Conservation (phyloP, 2,797 vertebrate genomes). For the Falco berigora region DNA sequence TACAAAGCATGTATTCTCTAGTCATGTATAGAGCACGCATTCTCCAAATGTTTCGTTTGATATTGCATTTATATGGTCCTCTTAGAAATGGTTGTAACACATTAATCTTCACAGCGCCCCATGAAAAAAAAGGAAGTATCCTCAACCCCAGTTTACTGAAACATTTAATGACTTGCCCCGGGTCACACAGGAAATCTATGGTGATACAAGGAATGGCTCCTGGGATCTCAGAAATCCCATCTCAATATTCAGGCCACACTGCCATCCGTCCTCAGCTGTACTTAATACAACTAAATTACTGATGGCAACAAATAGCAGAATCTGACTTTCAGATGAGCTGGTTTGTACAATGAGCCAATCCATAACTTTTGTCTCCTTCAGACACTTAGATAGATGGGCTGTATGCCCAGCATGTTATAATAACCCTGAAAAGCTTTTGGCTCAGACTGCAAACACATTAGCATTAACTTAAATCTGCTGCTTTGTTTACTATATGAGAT, state of each 20-base stretch:
- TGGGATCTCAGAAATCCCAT: not conserved
- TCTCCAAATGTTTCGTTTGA: not conserved
- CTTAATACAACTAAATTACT: constrained; percentile 40
- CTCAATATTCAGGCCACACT: not conserved
- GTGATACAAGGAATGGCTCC: not conserved
- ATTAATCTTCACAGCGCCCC: not conserved
- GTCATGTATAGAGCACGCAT: fast-evolving
- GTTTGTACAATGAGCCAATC: constrained; percentile 56
- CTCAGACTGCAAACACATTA: constrained; percentile 66
- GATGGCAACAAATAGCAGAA: constrained; percentile 40
- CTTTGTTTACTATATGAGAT: constrained; percentile 67
- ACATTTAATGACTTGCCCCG: not conserved
- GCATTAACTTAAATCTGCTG: constrained; percentile 69
- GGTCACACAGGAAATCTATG: not conserved
- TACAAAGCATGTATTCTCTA: not conserved
- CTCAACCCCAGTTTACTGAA: fast-evolving
- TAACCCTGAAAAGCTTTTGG: constrained; percentile 69
- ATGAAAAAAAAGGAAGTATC: not conserved
- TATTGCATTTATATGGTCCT: not conserved
- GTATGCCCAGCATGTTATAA: constrained; percentile 65
- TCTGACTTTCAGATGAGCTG: constrained; percentile 55
- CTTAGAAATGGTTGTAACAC: not conserved
- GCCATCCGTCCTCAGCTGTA: not conserved
- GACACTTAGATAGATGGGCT: constrained; percentile 67
- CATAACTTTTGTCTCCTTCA: constrained; percentile 67